phyloP scores from a whole-genome alignment of 1,140 invertebrate species.

The Hyles vespertilio region DNA sequence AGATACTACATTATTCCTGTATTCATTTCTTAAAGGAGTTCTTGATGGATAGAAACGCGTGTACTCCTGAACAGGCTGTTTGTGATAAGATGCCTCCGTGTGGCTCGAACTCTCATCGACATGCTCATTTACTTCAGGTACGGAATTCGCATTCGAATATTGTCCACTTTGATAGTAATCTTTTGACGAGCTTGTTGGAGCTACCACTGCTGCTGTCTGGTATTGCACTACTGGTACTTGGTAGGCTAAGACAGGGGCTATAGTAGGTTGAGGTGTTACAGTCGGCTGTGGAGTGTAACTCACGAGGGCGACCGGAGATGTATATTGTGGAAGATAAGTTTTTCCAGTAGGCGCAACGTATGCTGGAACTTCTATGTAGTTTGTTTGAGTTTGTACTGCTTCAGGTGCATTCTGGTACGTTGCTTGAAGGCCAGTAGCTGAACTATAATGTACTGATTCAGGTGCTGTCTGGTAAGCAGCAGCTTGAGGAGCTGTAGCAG shows the following conservation, averaged over 20 bases:
- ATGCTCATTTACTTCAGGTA: constrained; percentile 45
- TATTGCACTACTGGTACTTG: constrained; percentile 52
- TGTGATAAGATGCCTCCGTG: constrained; percentile 39
- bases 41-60: constrained; percentile 54
- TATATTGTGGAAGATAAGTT: constrained; percentile 38
- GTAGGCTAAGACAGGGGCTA: constrained; percentile 45
- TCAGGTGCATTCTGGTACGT: constrained; percentile 35
- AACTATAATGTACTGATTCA: constrained; percentile 28
- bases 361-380: constrained; percentile 50
- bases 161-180: constrained; percentile 44
- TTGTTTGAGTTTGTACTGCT: constrained; percentile 37
- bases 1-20: constrained; percentile 30
- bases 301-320: constrained; percentile 43
- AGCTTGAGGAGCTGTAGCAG: constrained; percentile 9
- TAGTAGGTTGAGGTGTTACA: constrained; percentile 34
- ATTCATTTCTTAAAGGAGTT: constrained; percentile 46
- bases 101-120: constrained; percentile 37
- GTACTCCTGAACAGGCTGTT: constrained; percentile 30
- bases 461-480: constrained; percentile 8
- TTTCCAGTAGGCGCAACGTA: constrained; percentile 48
- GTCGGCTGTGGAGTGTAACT: constrained; percentile 47
- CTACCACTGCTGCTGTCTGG: constrained; percentile 32
- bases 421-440: constrained; percentile 14
- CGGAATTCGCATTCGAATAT: constrained; percentile 37
- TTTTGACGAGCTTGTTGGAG: constrained; percentile 32